Base-by-base conservation (phyloP, 2,797 vertebrate species). In the Ciconia nigra region DNA sequence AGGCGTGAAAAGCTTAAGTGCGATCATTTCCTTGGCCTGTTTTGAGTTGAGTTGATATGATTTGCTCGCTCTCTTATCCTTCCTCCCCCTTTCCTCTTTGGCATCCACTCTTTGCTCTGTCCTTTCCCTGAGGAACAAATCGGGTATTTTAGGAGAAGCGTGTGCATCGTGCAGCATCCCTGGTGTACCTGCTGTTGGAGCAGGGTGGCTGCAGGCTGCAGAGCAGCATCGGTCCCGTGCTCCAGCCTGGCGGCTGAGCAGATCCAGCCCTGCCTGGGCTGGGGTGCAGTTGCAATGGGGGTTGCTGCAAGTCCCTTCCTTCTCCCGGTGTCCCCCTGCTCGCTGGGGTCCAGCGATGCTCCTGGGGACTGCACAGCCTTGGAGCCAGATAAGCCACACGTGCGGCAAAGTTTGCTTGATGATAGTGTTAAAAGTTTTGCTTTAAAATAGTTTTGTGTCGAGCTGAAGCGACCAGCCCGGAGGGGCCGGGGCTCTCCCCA, bases 1-100 rank as follows among this genome's bases (percentile, higher is more conserved):
- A 46, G 89, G 93, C 71, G 59, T 95, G 95, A 89, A 95, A 82
- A 89, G 90, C 87, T 80, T 47, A 93, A 95, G 90, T 15, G 44
- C 21, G 51, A 44, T 87, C 92, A 80, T 95, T 93, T 80, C 93
- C 7, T 2, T 70, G 84, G 79, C 57, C 74, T 83, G 91, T 69
- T 92, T 83, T 80, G 87, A 83, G 85, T 70, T 19, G 57, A 83
- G 69, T 14, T 67, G 87, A 87, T 88, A 74, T 2, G 52, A 88
- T 87, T 88, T 84, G 73, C 71, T 93, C 82, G 72, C 81, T 70
- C 66, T 84, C 83, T 83, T 42, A 47, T 55, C 82, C 89, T 91
- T 92, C 79, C 84, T 82, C 31, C 29, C 54, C 0, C 20, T 65
- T 87, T 95, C 67, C 79, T 78, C 69, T 42, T 73, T 2, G 11